phyloP scores from a whole-genome alignment of 1,140 invertebrate genomes.

The Atta cephalotes region DNA sequence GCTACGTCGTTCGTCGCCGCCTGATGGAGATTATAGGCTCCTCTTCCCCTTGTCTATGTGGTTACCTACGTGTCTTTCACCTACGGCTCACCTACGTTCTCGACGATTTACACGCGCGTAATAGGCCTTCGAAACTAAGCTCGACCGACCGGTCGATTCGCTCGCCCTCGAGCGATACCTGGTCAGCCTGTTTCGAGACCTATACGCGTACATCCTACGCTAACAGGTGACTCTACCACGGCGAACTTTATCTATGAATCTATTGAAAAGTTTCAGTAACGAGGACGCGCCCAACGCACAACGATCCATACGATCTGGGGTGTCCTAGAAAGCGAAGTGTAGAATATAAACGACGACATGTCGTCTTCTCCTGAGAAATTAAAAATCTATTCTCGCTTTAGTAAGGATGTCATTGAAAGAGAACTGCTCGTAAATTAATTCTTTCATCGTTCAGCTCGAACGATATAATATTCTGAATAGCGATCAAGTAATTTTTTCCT shows the following conservation, averaged over 20 bases:
- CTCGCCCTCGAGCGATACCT: constrained; percentile 41
- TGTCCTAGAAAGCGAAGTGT: constrained; percentile 45
- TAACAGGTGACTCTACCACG: constrained; percentile 48
- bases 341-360: neutral
- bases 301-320: constrained; percentile 19
- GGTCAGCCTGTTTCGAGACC: neutral
- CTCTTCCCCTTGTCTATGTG: constrained; percentile 8
- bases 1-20: constrained; percentile 4
- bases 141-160: constrained; percentile 55
- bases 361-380: neutral
- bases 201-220: neutral
- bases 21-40: constrained; percentile 30
- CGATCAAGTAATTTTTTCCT: too few relatives aligned
- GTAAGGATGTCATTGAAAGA: neutral
- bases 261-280: constrained; percentile 55
- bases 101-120: constrained; percentile 1
- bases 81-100: constrained; percentile 50
- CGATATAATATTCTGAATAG: too few relatives aligned
- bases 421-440: neutral
- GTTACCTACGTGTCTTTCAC: constrained; percentile 46
- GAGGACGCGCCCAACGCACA: constrained; percentile 29
- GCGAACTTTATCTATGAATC: constrained; percentile 41
- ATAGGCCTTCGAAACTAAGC: constrained; percentile 28
- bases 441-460: neutral
- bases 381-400: too few relatives aligned